Base-by-base conservation (phyloP, 2,888 invertebrate species). In the Tetanocera ferruginea region DNA sequence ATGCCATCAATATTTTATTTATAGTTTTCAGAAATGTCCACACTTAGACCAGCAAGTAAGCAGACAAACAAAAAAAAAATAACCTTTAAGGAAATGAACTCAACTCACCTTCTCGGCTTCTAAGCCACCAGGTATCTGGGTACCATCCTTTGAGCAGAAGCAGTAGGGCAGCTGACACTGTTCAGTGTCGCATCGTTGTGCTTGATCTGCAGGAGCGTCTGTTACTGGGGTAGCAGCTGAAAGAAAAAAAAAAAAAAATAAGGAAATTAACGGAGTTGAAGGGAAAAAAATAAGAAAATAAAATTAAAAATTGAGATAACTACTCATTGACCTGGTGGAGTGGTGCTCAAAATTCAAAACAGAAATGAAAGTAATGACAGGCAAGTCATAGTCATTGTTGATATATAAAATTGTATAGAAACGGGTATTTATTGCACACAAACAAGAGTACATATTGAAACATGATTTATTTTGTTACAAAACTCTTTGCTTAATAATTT, bases 111-210 rank as follows among this genome's bases (percentile, higher is more conserved):
- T 95, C 88, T 95, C 94, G 19, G 95, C 93, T 77, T 95, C 93
- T 49, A 97, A 90, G 73, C 94, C 95, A 49, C 96, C 96, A 9
- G 97, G 97, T 83, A 97, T 95, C 79, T 93, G 88, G 5, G 97
- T 97, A 52, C 97, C 97, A 89, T 97, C 97, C 87, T 95, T 94
- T 52, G 97, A 97, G 88, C 97, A 98, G 90, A 94, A 97, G 89
- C 97, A 98, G 86, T 96, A 96, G 0, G 97, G 97, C 84, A 98
- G 91, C 81, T 91, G 90, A 87, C 97, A 98, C 79, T 93, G 92
- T 0, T 92, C 90, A 0, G 92, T 90, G 84, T 97, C 94, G 88
- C 97, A 98, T 89, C 93, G 94, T 78, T 92, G 91, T 1, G 97
- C 96, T 84, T 95, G 91, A 88, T 97, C 96, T 73, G 93, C 90